These are phyloP conservation scores for Champsocephalus esox DNA, from an alignment of 2,797 vertebrate species.

Conservation along the genomic window DNA sequence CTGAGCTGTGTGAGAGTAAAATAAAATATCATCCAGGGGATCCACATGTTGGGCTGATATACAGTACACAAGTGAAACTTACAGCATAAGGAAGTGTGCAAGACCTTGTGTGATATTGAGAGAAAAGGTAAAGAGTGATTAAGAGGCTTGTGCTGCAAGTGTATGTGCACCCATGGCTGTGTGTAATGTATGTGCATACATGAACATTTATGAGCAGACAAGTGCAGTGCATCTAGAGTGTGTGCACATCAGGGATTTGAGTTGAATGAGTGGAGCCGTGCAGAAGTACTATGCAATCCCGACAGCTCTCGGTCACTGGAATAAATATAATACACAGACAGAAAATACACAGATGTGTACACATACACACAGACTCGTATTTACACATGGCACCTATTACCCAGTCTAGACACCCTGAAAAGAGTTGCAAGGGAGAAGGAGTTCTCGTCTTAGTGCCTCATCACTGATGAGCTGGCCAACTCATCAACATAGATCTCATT, in stretches of 20 bases:
- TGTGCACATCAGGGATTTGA: slow-evolving; percentile 30
- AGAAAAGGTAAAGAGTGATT: neutral
- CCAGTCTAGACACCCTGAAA: neutral
- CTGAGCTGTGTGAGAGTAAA: neutral
- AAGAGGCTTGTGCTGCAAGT: neutral
- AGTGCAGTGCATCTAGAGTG: slow-evolving; percentile 7
- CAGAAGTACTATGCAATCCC: neutral
- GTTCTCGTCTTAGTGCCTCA: neutral
- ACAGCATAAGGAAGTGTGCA: neutral
- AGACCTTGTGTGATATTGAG: neutral
- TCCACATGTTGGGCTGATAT: neutral
- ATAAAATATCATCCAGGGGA: too few species aligned
- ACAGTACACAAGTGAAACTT: neutral
- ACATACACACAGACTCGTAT: neutral
- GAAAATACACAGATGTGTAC: slow-evolving; percentile 2
- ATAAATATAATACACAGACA: slow-evolving; percentile 33
- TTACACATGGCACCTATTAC: neutral
- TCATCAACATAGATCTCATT: neutral
- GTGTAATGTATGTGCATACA: neutral
- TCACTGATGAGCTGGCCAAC: slow-evolving; percentile 1
- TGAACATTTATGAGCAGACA: slow-evolving; percentile 10
- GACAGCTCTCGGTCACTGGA: slow-evolving; percentile 21
- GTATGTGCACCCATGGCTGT: neutral
- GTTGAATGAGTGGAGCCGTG: slow-evolving; percentile 26
- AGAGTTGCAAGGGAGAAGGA: slow-evolving; percentile 11